These are phyloP conservation scores for Hemistola chrysoprasaria DNA, from an alignment of 2,888 invertebrate genomes.

Conservation along the genomic window DNA sequence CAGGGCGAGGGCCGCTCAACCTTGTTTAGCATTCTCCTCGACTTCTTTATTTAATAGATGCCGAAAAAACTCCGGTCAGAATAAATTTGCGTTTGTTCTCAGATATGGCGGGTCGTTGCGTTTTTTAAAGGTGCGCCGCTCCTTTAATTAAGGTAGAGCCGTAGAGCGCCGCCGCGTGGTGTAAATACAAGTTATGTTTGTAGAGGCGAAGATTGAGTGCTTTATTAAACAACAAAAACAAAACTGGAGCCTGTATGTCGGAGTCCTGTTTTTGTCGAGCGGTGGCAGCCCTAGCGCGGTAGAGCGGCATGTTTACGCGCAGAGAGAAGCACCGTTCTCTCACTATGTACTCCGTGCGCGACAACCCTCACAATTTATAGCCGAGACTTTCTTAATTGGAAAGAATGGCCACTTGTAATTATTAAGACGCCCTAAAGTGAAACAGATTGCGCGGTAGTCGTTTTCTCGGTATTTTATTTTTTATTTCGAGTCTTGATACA, in stretches of 20 bases:
- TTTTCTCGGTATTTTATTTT: slow-evolving; percentile 56
- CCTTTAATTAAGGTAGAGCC: slow-evolving; percentile 67
- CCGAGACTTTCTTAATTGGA: slow-evolving; percentile 81
- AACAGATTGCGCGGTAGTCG: slow-evolving; percentile 77
- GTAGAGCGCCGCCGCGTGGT: slow-evolving; percentile 51
- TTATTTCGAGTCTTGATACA: slow-evolving; percentile 51
- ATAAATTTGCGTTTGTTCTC: slow-evolving; percentile 77
- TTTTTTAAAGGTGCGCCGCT: slow-evolving; percentile 63
- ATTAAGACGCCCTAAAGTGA: slow-evolving; percentile 81
- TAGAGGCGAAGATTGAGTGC: slow-evolving; percentile 56
- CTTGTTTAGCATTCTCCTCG: slow-evolving; percentile 81
- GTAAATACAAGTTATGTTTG: slow-evolving; percentile 64
- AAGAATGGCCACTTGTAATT: slow-evolving; percentile 82
- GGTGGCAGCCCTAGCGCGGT: slow-evolving; percentile 61
- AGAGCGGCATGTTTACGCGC: slow-evolving; percentile 67
- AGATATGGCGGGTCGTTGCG: slow-evolving; percentile 64
- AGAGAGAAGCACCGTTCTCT: slow-evolving; percentile 57
- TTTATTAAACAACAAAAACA: slow-evolving; percentile 67
- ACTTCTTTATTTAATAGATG: slow-evolving; percentile 81
- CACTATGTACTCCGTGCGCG: slow-evolving; percentile 42
- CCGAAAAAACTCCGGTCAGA: slow-evolving; percentile 75
- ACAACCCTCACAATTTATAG: slow-evolving; percentile 79
- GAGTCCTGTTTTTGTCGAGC: slow-evolving; percentile 34
- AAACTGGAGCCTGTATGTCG: slow-evolving; percentile 37
- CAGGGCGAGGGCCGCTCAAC: slow-evolving; percentile 79